Conservation (phyloP, 2,797 vertebrate genomes). For the Myotis vivesi region DNA sequence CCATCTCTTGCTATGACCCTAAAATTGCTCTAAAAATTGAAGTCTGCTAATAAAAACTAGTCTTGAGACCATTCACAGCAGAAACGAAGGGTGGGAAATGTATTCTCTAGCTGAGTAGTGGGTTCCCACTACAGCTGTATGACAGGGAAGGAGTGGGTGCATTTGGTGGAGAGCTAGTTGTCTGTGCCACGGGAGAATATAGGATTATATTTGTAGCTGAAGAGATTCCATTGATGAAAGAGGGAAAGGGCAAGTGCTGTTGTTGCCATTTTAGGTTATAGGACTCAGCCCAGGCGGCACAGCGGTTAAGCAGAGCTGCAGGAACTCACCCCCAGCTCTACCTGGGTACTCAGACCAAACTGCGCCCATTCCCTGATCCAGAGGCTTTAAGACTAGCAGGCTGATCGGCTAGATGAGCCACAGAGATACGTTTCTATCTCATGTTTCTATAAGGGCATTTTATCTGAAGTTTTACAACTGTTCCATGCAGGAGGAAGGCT, state of each 20-base stretch:
- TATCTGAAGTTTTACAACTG: not conserved
- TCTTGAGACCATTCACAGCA: not conserved
- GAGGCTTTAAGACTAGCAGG: not conserved
- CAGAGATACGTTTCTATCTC: not conserved
- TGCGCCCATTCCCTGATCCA: not conserved
- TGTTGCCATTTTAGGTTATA: not conserved
- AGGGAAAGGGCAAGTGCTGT: not conserved
- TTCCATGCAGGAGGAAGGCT: not conserved
- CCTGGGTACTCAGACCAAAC: not conserved
- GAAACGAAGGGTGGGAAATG: not conserved
- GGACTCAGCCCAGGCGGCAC: fast-evolving
- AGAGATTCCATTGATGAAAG: not conserved
- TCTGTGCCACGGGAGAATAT: not conserved
- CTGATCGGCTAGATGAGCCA: fast-evolving
- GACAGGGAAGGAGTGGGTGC: not conserved
- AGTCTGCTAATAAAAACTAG: not conserved
- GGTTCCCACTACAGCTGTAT: not conserved
- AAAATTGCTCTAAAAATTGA: not conserved
- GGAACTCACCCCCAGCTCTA: fast-evolving
- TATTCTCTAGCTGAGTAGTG: not conserved
- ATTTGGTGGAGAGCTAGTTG: not conserved
- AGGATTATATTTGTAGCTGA: not conserved
- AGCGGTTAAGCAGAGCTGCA: not conserved
- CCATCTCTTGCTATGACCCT: not conserved
- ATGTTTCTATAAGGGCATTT: not conserved